These are phyloP conservation scores for Hemaris fuciformis DNA, from an alignment of 2,888 invertebrate species.

Conservation along the genomic window DNA sequence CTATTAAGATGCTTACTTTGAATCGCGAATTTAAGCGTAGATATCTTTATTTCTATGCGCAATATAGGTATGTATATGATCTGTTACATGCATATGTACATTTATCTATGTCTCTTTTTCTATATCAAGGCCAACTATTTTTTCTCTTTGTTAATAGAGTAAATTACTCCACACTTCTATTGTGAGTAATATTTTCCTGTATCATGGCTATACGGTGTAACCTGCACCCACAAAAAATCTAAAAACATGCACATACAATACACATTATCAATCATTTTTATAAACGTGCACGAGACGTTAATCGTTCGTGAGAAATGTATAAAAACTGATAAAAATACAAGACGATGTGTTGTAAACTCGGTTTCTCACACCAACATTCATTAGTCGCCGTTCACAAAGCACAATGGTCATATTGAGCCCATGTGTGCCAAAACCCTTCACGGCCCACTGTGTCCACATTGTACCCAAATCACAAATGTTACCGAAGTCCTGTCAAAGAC, in stretches of 20 bases:
- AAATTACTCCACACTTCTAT: neutral
- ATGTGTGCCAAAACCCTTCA: conserved; percentile 72
- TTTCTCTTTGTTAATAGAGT: too few species aligned
- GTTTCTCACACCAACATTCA: conserved; percentile 61
- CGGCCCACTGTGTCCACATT: conserved; percentile 59
- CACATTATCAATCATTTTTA: neutral
- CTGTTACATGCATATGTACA: too few species aligned
- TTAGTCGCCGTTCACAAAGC: conserved; percentile 55
- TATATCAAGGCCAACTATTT: too few species aligned
- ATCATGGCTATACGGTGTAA: neutral
- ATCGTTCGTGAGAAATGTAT: neutral
- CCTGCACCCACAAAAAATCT: neutral
- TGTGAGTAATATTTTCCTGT: neutral
- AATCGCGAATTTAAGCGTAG: too few species aligned
- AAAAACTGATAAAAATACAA: conserved; percentile 33
- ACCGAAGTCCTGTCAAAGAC: conserved; percentile 61
- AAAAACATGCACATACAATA: neutral
- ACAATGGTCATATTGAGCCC: conserved; percentile 73
- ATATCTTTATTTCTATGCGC: too few species aligned
- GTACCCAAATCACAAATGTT: conserved; percentile 58
- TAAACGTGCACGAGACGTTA: neutral
- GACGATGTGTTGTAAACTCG: conserved; percentile 19
- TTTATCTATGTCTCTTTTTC: too few species aligned
- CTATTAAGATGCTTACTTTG: too few species aligned
- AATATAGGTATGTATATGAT: too few species aligned